Evolutionary conservation across 1,140 invertebrate species (phyloP).

Genomic region (Lutraria rhynchaena): DNA sequence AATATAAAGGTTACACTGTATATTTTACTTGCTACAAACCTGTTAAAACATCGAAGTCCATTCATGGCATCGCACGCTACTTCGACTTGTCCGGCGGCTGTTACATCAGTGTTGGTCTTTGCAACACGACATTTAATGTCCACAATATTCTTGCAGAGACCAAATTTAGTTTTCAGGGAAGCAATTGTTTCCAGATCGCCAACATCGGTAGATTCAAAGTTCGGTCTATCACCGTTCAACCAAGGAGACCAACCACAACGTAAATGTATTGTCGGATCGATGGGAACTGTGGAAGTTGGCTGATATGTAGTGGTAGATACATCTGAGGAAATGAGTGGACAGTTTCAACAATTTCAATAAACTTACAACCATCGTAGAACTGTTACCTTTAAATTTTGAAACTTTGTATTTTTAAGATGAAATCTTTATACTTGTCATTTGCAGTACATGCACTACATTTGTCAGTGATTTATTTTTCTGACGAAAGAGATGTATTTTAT

Average conservation of each 20-base stretch:
- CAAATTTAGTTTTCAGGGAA: constrained; percentile 69
- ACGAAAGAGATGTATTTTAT: no score
- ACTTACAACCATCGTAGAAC: no score
- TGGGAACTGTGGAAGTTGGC: not conserved
- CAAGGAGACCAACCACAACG: constrained; percentile 71
- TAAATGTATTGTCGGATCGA: constrained; percentile 36
- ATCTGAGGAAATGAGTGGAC: no score
- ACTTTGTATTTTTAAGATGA: no score
- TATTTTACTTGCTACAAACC: no score
- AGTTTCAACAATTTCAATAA: no score
- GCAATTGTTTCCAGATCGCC: constrained; percentile 79
- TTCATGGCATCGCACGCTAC: constrained; percentile 78
- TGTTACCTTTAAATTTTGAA: no score
- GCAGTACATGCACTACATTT: not conserved
- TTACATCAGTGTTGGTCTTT: constrained; percentile 85
- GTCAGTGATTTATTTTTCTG: no score
- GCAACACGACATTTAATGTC: constrained; percentile 89
- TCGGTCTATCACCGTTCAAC: constrained; percentile 76
- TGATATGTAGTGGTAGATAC: not conserved
- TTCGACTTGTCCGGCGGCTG: constrained; percentile 85
- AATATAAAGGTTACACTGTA: no score
- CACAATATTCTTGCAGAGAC: constrained; percentile 86
- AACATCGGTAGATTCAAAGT: constrained; percentile 56
- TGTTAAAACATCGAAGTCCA: constrained; percentile 80
- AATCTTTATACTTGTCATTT: no score